These are phyloP conservation scores for Perdita meconis DNA, from an alignment of 2,888 invertebrate genomes.

Conservation along the genomic window DNA sequence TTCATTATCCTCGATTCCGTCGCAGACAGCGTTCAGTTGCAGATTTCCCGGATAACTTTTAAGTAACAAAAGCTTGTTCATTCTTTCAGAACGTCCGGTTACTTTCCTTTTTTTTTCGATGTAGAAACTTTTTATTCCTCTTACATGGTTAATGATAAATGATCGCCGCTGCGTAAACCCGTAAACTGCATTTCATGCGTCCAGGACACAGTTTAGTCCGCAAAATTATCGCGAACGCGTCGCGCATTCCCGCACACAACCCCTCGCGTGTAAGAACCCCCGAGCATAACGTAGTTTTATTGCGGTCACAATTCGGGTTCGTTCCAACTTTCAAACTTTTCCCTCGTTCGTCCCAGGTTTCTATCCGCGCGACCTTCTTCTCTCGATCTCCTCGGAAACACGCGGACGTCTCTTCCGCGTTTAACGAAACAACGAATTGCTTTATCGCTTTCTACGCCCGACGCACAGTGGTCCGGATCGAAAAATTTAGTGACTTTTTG, in stretches of 20 bases:
- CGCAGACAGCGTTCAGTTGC: conserved; percentile 11
- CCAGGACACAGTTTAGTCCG: conserved; percentile 25
- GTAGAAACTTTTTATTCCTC: conserved; percentile 25
- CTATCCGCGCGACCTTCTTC: background rate
- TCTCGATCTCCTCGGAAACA: background rate
- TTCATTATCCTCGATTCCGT: conserved; percentile 8
- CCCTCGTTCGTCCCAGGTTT: background rate
- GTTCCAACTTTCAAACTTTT: conserved; percentile 18
- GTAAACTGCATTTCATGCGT: conserved; percentile 25
- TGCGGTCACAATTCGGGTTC: conserved; percentile 37
- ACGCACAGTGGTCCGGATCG: too few relatives aligned
- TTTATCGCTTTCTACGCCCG: background rate
- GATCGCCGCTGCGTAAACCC: conserved; percentile 27
- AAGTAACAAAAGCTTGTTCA: conserved; percentile 42
- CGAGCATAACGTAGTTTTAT: conserved; percentile 49
- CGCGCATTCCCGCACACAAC: conserved; percentile 29
- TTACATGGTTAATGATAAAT: conserved; percentile 31
- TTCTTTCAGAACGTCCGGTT: conserved; percentile 25
- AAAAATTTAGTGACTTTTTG: too few relatives aligned
- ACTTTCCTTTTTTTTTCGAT: background rate
- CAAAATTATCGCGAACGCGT: conserved; percentile 58
- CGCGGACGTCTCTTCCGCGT: background rate
- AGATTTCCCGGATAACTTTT: conserved; percentile 12
- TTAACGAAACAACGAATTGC: background rate
- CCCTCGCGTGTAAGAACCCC: conserved; percentile 46